These are phyloP conservation scores for Petaurus breviceps DNA, from an alignment of 2,113 vertebrate species.

Conservation along the genomic window DNA sequence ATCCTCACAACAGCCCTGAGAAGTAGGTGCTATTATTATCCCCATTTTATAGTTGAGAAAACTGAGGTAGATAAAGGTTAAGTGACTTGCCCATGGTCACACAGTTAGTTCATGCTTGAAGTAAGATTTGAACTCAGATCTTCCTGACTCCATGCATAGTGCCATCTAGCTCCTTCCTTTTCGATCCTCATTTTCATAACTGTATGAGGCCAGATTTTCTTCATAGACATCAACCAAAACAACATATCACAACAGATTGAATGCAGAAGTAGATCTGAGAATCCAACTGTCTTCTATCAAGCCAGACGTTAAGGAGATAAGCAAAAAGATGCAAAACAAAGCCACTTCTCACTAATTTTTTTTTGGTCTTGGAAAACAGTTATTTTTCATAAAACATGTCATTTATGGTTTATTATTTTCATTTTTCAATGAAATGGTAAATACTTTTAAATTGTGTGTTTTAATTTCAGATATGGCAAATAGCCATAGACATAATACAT, in stretches of 20 bases:
- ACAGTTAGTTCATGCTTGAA: not conserved
- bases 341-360: not conserved
- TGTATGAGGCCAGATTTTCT: not conserved
- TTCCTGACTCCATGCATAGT: not conserved
- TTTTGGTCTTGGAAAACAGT: not conserved
- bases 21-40: not conserved
- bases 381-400: not conserved
- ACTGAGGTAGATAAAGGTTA: not conserved
- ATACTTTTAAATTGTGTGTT: not conserved
- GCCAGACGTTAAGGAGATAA: not conserved
- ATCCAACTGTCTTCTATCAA: not conserved
- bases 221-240: not conserved
- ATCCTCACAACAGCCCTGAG: not conserved
- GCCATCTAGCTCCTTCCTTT: not conserved
- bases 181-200: not conserved
- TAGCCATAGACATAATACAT: not conserved
- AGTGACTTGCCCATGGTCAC: not conserved
- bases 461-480: not conserved
- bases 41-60: not conserved
- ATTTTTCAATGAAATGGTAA: not conserved
- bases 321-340: not conserved
- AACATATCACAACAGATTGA: not conserved
- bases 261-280: not conserved
- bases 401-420: not conserved
- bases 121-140: not conserved